Conservation (phyloP, 2,113 vertebrate genomes). For the Pampusana beccarii region DNA sequence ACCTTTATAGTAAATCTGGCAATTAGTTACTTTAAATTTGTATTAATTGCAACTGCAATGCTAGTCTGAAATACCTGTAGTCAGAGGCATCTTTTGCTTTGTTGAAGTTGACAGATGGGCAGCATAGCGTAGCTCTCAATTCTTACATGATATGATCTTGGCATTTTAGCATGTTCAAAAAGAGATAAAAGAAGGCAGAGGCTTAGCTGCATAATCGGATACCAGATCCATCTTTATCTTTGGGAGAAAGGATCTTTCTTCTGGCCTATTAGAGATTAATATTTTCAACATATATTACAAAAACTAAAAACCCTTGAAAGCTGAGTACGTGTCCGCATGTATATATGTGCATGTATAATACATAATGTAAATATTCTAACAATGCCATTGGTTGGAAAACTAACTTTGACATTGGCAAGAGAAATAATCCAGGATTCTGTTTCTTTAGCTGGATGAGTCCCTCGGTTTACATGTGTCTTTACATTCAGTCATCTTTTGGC, state of each 20-base stretch:
- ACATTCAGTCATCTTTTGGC: background rate
- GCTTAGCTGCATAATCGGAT: background rate
- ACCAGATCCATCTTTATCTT: background rate
- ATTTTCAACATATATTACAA: background rate
- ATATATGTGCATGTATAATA: fast-evolving
- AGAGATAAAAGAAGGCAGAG: background rate
- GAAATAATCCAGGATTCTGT: background rate
- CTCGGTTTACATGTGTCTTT: background rate
- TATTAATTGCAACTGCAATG: background rate
- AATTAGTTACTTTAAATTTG: background rate
- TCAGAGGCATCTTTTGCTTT: background rate
- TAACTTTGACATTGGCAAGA: background rate
- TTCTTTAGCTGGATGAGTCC: background rate
- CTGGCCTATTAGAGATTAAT: background rate
- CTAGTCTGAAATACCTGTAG: background rate
- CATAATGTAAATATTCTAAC: background rate
- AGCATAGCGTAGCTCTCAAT: background rate
- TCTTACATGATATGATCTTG: background rate
- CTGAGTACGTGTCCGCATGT: background rate
- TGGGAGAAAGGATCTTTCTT: background rate
- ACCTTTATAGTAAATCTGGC: background rate
- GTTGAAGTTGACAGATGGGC: background rate
- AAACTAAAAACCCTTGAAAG: background rate
- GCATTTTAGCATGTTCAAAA: background rate
- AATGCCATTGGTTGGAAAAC: background rate